A percentile compares a stretch with the other conserved stretches of the same genome.
Evolutionary conservation across 2,888 invertebrate species (phyloP).

Genomic region (Clostera curtula): DNA sequence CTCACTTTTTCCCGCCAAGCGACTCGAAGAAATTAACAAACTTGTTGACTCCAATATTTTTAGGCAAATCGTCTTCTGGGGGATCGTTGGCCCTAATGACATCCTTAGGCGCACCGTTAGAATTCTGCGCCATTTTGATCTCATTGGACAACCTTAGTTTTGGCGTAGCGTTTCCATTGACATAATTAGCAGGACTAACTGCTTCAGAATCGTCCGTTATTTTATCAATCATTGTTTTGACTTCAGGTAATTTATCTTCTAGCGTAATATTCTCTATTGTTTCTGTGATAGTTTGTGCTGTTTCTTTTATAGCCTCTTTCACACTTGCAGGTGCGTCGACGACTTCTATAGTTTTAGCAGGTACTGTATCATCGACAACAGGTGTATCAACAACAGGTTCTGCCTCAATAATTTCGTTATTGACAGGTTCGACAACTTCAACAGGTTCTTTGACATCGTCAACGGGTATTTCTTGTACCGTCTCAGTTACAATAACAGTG

Average conservation of each 20-base stretch:
- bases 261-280: too few relatives aligned
- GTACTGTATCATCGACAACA: too few relatives aligned
- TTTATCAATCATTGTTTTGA: too few relatives aligned
- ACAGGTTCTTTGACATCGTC: neutral
- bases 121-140: conserved; percentile 54
- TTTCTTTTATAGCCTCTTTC: too few relatives aligned
- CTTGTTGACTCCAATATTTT: conserved; percentile 67
- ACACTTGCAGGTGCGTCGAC: too few relatives aligned
- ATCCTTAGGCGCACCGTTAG: conserved; percentile 51
- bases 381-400: too few relatives aligned
- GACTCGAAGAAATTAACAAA: conserved; percentile 69
- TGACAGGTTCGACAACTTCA: neutral
- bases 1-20: conserved; percentile 61
- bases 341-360: too few relatives aligned
- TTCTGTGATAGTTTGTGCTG: too few relatives aligned
- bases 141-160: conserved; percentile 55
- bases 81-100: conserved; percentile 66
- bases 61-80: conserved; percentile 63
- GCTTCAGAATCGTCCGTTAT: too few relatives aligned
- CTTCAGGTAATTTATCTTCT: too few relatives aligned
- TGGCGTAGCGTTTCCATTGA: conserved; percentile 33
- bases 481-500: neutral
- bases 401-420: neutral
- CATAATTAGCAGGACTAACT: conserved; percentile 7
- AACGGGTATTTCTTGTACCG: neutral